Conservation (phyloP, 1,140 invertebrate genomes). For the Battus philenor region DNA sequence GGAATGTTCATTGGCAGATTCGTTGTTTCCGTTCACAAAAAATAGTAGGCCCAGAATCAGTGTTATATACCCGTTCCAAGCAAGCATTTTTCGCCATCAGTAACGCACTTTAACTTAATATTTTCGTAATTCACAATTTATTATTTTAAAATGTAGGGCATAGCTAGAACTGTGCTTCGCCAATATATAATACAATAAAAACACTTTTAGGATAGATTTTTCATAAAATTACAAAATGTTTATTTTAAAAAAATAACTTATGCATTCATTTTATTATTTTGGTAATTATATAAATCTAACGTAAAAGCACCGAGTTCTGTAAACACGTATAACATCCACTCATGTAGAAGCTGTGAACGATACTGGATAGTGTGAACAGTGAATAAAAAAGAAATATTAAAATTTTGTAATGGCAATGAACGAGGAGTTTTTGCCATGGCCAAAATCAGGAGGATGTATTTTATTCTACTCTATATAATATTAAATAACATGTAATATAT, state of each 20-base stretch:
- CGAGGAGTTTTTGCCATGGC: too few relatives aligned
- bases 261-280: background rate
- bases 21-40: slow-evolving; percentile 39
- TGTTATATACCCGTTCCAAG: slow-evolving; percentile 35
- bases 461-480: too few relatives aligned
- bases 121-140: slow-evolving; percentile 38
- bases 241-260: slow-evolving; percentile 14
- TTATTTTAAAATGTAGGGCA: slow-evolving; percentile 49
- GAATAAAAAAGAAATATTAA: too few relatives aligned
- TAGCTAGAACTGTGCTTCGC: background rate
- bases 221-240: slow-evolving; percentile 9
- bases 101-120: slow-evolving; percentile 51
- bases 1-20: slow-evolving; percentile 59
- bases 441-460: too few relatives aligned
- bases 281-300: background rate
- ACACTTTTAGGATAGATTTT: slow-evolving; percentile 2
- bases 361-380: too few relatives aligned
- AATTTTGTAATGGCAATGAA: too few relatives aligned
- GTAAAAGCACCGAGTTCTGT: slow-evolving; percentile 1
- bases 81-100: slow-evolving; percentile 57
- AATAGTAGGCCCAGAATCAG: slow-evolving; percentile 43
- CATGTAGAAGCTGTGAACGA: too few relatives aligned
- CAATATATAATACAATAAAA: too few relatives aligned
- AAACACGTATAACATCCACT: too few relatives aligned
- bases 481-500: too few relatives aligned